Percentiles rank a stretch among this genome's conserved stretches.
These are phyloP conservation scores for Acropternis orthonyx DNA, from an alignment of 2,797 vertebrate genomes.

Conservation along the genomic window DNA sequence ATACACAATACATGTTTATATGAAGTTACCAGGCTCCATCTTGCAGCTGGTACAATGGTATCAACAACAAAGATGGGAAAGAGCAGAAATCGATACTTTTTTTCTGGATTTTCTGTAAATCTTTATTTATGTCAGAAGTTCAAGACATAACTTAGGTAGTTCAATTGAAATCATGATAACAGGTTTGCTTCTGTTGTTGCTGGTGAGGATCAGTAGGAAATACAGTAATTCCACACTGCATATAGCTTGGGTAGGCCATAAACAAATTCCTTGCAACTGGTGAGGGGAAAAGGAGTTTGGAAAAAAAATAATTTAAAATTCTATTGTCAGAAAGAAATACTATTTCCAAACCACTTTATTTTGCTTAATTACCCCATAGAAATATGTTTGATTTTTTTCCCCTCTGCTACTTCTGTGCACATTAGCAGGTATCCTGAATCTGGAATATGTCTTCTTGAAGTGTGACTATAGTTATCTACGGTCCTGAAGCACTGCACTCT, in stretches of 20 bases:
- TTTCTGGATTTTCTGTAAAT: background rate
- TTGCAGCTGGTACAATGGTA: background rate
- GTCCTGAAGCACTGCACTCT: slow-evolving; percentile 36
- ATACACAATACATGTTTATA: background rate
- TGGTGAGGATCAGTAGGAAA: background rate
- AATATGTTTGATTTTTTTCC: background rate
- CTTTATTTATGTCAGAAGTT: background rate
- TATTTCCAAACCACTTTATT: background rate
- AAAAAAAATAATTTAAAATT: background rate
- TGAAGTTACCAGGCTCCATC: background rate
- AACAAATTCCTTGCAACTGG: background rate
- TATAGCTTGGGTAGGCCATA: background rate
- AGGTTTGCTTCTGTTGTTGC: background rate
- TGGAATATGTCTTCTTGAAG: slow-evolving; percentile 58
- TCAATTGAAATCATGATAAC: background rate
- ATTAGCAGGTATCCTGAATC: slow-evolving; percentile 31
- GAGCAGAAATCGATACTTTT: background rate
- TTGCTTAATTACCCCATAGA: background rate
- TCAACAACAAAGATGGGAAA: background rate
- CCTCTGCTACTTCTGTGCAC: background rate
- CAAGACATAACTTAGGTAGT: background rate
- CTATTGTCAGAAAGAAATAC: background rate
- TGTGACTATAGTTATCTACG: slow-evolving; percentile 51
- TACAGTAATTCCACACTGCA: background rate
- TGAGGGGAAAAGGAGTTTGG: background rate